These are phyloP conservation scores for Prinia subflava DNA, from an alignment of 2,113 vertebrate genomes.

Conservation along the genomic window DNA sequence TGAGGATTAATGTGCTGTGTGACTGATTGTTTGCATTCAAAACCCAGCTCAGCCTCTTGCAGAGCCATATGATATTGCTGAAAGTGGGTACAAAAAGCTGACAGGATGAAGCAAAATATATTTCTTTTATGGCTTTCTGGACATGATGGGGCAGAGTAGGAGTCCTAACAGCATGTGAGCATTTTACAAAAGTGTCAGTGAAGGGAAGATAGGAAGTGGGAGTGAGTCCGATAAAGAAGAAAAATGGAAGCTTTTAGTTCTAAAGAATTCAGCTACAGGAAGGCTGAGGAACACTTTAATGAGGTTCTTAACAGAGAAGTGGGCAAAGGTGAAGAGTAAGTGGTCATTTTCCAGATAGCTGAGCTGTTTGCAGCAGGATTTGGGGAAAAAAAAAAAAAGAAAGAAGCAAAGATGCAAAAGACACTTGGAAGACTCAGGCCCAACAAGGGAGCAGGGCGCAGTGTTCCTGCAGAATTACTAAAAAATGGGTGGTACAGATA, in stretches of 20 bases:
- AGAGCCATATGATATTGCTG: not conserved
- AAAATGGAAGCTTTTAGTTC: conserved; percentile 26
- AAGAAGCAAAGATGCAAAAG: not conserved
- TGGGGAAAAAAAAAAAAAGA: not conserved
- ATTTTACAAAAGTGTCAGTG: conserved; percentile 1
- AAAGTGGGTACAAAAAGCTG: not conserved
- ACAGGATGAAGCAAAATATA: not conserved
- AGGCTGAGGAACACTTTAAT: conserved; percentile 38
- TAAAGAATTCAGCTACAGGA: not conserved
- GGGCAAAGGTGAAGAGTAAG: conserved; percentile 39
- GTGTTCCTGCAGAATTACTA: not conserved
- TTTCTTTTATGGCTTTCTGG: not conserved
- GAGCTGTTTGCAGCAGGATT: not conserved
- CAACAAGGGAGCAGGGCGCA: not conserved
- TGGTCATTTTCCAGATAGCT: not conserved
- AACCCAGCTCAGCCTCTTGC: not conserved
- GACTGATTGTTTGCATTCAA: not conserved
- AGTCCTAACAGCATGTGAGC: conserved; percentile 13
- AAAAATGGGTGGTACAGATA: not conserved
- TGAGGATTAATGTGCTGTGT: not conserved
- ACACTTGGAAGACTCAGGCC: not conserved
- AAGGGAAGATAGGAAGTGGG: not conserved
- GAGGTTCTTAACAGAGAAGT: conserved; percentile 36
- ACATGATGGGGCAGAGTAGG: not conserved
- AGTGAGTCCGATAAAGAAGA: not conserved